Evolutionary conservation across 2,888 invertebrate genomes (phyloP).

Genomic region (Sminthurides aquaticus): DNA sequence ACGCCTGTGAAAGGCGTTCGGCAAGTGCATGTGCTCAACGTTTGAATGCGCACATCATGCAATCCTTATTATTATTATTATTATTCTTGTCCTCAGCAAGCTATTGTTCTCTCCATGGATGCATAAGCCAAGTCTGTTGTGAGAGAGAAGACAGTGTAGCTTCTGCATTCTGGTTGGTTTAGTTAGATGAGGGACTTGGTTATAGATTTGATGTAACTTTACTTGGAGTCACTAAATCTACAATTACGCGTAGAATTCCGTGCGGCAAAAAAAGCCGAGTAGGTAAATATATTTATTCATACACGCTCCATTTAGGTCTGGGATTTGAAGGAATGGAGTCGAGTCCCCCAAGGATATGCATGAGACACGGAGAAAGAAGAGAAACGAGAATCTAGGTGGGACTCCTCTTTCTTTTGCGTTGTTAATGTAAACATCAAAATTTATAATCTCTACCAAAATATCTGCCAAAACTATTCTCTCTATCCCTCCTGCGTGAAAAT

Average conservation of each 20-base stretch:
- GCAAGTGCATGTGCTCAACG: neutral
- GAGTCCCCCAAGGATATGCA: neutral
- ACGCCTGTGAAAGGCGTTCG: neutral
- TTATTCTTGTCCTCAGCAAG: neutral
- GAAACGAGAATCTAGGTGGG: neutral
- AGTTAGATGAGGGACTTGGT: too few species aligned
- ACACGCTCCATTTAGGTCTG: too few species aligned
- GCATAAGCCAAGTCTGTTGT: neutral
- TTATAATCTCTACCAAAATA: neutral
- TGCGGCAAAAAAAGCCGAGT: too few species aligned
- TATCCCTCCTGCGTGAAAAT: neutral
- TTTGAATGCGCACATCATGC: neutral
- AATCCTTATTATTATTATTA: neutral
- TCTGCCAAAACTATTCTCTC: neutral
- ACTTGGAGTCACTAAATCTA: too few species aligned
- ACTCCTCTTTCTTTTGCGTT: too few species aligned
- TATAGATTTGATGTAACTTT: too few species aligned
- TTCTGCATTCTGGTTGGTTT: too few species aligned
- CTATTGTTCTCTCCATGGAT: neutral
- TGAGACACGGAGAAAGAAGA: neutral
- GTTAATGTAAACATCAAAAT: neutral
- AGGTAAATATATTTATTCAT: too few species aligned
- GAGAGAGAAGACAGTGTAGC: neutral
- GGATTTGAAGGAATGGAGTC: too few species aligned
- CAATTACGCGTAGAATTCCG: too few species aligned